Evolutionary conservation across 2,888 invertebrate species (phyloP), one percentile per base, ranked within the genome.

Genomic region (Priocnemis perturbator): DNA sequence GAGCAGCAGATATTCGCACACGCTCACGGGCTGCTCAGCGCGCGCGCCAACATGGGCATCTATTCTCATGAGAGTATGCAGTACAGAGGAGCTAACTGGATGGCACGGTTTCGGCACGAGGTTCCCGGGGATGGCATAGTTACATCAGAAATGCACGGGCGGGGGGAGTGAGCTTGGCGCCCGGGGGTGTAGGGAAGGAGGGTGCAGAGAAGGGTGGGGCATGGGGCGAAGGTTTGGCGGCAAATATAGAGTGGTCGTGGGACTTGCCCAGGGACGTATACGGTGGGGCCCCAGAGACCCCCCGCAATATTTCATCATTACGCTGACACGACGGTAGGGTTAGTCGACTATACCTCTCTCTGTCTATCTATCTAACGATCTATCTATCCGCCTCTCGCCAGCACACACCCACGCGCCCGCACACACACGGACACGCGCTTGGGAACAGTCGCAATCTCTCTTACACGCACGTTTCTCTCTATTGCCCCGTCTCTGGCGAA

Each of bases 271-370:
- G 73, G 61, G 74, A 69, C 64, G 74, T 81, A 76, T 58, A 78
- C 65, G 71, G 68, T 64, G 62, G 81, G 81, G 74, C 80, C 81
- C 81, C 47, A 75, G 80, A 75, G 74, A 81, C 74, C 75, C 67
- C 72, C 70, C 73, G 84, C 85, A 83, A 88, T 88, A 88, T 88
- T 89, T 89, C 88, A 88, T 88, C 88, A 88, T 89, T 88, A 89
- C 80, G 69, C 81, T 83, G 87, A 87, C 87, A 85, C 76, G 82
- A 81, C 70, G 85, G 82, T 86, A 87, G 87, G 87, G 86, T 87
- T 87, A 84, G 82, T 79, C 77, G 73, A 61, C 64, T 78, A 69
- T 60, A 74, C 71, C 74, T 61, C 60, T 63, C 69, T 60, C 67
- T 59, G 64, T 62, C 65, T 67, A 60, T 61, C 61, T 62, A 73